phyloP scores from a whole-genome alignment of 2,113 vertebrate genomes.

The Vulpes ferrilata region DNA sequence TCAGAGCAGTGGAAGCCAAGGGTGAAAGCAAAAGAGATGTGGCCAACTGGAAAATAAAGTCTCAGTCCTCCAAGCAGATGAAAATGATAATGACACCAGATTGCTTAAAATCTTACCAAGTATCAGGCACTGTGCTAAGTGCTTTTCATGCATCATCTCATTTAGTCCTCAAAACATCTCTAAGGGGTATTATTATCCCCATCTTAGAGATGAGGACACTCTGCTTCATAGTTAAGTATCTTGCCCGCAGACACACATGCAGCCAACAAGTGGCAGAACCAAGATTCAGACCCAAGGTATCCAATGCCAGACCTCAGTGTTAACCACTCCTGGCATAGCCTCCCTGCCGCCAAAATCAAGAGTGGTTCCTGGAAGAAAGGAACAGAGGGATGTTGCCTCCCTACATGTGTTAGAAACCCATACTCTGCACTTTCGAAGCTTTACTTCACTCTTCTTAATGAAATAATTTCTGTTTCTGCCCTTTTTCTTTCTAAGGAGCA shows the following conservation, averaged over 20 bases:
- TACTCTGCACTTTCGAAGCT: neutral
- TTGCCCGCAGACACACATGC: neutral
- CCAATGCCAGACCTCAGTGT: neutral
- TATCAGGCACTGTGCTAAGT: neutral
- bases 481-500: neutral
- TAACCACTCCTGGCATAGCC: neutral
- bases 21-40: neutral
- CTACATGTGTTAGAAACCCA: neutral
- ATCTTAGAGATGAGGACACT: neutral
- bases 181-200: neutral
- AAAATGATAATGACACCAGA: neutral
- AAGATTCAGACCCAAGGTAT: neutral
- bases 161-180: neutral
- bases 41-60: neutral
- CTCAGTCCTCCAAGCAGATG: neutral
- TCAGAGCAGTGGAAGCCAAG: neutral
- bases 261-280: neutral
- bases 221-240: neutral
- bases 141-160: neutral
- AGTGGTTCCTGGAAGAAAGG: neutral
- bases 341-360: neutral
- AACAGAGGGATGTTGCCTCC: no score
- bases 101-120: neutral
- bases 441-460: neutral
- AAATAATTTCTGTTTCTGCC: neutral